Conservation (phyloP, 2,797 vertebrate species). For the Sciurus vulgaris region DNA sequence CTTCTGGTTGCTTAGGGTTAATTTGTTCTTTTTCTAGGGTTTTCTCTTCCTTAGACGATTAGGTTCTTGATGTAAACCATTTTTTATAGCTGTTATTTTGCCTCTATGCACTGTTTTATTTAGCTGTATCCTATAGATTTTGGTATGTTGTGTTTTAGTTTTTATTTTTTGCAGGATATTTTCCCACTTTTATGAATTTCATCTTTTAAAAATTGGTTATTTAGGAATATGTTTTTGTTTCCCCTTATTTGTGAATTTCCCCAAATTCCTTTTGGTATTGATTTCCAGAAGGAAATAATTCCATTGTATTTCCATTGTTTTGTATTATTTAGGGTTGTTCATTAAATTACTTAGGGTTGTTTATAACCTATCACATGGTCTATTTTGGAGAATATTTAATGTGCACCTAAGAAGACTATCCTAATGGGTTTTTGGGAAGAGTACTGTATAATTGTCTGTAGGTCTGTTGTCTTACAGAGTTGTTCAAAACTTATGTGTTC, state of each 20-base stretch:
- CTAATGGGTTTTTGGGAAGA: no score
- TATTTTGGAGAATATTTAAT: not conserved
- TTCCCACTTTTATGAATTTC: not conserved
- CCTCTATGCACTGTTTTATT: not conserved
- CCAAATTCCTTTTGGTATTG: not conserved
- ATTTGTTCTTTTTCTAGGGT: not conserved
- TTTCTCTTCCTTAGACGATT: not conserved
- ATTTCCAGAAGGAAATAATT: not conserved
- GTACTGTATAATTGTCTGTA: no score
- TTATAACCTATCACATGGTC: not conserved
- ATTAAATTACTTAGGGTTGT: not conserved
- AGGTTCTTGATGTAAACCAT: not conserved
- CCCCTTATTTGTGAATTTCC: no score
- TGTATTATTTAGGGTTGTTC: not conserved
- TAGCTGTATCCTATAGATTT: not conserved
- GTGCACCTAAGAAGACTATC: no score
- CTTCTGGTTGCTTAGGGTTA: not conserved
- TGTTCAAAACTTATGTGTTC: no score
- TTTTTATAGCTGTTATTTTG: not conserved
- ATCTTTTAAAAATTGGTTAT: constrained; percentile 15
- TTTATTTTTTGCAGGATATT: not conserved
- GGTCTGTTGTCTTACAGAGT: no score
- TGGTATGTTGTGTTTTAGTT: not conserved
- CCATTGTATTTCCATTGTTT: not conserved
- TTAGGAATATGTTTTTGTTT: not conserved